Evolutionary conservation across 2,113 vertebrate genomes (phyloP), one percentile per base, ranked within the genome.

Genomic region (Numida meleagris): DNA sequence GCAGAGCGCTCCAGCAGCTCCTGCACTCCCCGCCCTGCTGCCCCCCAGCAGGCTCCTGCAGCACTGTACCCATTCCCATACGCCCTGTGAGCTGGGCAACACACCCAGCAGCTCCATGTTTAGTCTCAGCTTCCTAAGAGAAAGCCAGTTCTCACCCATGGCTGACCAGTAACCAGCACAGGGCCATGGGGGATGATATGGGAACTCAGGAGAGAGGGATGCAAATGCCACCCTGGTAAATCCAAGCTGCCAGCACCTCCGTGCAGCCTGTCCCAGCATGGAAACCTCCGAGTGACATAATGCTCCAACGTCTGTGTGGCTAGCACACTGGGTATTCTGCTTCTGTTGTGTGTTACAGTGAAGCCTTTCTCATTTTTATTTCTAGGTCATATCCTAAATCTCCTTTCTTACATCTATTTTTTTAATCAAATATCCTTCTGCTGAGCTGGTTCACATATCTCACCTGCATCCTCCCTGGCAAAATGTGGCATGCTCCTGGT

Each of bases 301-400:
- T 1, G 2, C n/a, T 66, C 80, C 13, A 5, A 27, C 18, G 3
- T 23, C 66, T 66, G 27, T 70, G 58, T 34, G 66, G 12, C 23
- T 36, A 51, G 33, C 8, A 61, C 7, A 1, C 46, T 42, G 88
- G 45, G 73, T 62, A 29, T 78, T 58, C 65, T 21, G 59, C 0
- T 3, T 33, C 38, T 12, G 14, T 16, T 0, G 0, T 46, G 55
- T 38, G 59, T 67, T 48, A 53, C 86, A 42, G 53, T 5, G 25
- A 18, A 95, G 43, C 53, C 11, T 70, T 65, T 48, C 48, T 77
- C n/a, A 1, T 66, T 82, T 33, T 61, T 38, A 0, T 84, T 94
- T 92, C 84, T 95, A 93, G 93, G 78, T 94, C 70, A 66, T 82
- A 85, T 85, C 62, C 50, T 88, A 57, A 0, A 59, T 31, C 71